A percentile compares a stretch with the other conserved stretches of the same genome.
Evolutionary conservation across 2,113 vertebrate genomes (phyloP).

Genomic region (Ictidomys tridecemlineatus): DNA sequence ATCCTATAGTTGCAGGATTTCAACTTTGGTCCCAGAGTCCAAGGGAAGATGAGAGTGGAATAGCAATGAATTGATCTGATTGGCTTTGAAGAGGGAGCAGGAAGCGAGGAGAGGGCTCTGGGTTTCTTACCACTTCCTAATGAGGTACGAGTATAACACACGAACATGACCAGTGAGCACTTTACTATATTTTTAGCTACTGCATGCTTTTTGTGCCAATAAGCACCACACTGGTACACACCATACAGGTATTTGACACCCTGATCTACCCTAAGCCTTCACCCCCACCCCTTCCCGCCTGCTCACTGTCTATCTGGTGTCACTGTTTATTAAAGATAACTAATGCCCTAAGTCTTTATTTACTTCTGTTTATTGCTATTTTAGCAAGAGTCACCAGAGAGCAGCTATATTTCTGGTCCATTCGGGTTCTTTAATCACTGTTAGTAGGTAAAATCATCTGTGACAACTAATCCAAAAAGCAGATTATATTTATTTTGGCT

Average conservation of each 20-base stretch:
- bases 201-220: not conserved
- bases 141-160: fast-evolving
- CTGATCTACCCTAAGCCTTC: conserved; percentile 3
- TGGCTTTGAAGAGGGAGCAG: not conserved
- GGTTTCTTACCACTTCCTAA: not conserved
- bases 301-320: conserved; percentile 88
- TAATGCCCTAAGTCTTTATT: conserved; percentile 93
- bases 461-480: conserved; percentile 97
- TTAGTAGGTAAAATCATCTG: conserved; percentile 95
- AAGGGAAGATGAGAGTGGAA: not conserved
- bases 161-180: not conserved
- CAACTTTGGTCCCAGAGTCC: conserved; percentile 25
- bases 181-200: not conserved
- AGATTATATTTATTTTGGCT: conserved; percentile 99
- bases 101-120: not conserved
- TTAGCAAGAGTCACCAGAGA: conserved; percentile 92
- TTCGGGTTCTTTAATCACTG: conserved; percentile 93
- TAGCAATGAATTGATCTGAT: not conserved
- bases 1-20: conserved; percentile 68
- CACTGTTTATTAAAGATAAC: conserved; percentile 97
- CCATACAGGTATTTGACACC: conserved; percentile 86
- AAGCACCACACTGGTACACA: conserved; percentile 64
- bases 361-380: conserved; percentile 92
- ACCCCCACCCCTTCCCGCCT: not conserved
- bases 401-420: conserved; percentile 88